Evolutionary conservation across 2,797 vertebrate species (phyloP).

Genomic region (Huso huso): DNA sequence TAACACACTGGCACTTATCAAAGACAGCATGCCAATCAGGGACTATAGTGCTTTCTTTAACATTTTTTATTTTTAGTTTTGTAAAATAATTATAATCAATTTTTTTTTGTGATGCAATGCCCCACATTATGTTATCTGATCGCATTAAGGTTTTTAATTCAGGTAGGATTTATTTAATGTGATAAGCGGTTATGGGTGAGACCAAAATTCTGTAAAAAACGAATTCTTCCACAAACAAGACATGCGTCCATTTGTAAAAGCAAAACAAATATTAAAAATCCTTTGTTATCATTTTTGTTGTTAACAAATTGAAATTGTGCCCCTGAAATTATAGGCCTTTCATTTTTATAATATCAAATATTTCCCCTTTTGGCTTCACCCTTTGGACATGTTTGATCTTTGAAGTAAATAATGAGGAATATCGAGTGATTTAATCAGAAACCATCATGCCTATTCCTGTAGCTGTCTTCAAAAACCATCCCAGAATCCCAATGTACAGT

Average conservation of each 20-base stretch:
- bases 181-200: slow-evolving; percentile 41
- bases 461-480: slow-evolving; percentile 40
- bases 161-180: slow-evolving; percentile 30
- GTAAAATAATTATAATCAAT: too few species aligned
- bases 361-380: slow-evolving; percentile 11
- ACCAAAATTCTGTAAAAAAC: slow-evolving; percentile 43
- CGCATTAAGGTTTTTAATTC: slow-evolving; percentile 23
- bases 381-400: slow-evolving; percentile 7
- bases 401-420: slow-evolving; percentile 7
- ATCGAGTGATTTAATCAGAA: slow-evolving; percentile 1
- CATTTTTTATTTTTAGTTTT: too few species aligned
- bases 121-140: neutral
- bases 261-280: too few species aligned
- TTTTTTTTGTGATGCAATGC: too few species aligned
- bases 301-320: too few species aligned
- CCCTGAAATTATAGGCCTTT: too few species aligned
- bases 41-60: too few species aligned
- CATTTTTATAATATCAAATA: slow-evolving; percentile 4
- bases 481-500: slow-evolving; percentile 7
- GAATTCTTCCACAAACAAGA: too few species aligned
- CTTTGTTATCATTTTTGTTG: too few species aligned
- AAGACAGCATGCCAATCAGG: too few species aligned
- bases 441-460: slow-evolving; percentile 38
- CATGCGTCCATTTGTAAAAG: too few species aligned
- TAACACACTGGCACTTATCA: too few species aligned